A percentile compares a stretch with the other conserved stretches of the same genome.
phyloP scores from a whole-genome alignment of 2,113 vertebrate species.

The human (Homo sapiens) region DNA sequence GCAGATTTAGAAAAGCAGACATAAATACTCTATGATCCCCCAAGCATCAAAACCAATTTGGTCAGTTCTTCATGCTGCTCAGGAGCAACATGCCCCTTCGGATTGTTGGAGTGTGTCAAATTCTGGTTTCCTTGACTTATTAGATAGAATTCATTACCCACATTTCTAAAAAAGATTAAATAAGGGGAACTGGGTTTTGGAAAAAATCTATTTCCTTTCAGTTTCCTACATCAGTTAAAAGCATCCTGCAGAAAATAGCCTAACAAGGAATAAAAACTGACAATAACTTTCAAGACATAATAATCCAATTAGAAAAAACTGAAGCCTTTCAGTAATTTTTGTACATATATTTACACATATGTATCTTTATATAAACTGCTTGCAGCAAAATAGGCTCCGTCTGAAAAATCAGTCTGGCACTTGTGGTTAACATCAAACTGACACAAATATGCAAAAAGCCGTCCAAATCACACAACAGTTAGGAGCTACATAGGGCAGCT shows the following conservation, averaged over 20 bases:
- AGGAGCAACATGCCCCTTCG: slow-evolving; percentile 45
- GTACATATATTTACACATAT: slow-evolving; percentile 77
- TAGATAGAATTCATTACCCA: slow-evolving; percentile 33
- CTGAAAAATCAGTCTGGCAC: slow-evolving; percentile 87
- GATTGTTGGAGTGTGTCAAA: slow-evolving; percentile 15
- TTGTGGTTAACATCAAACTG: slow-evolving; percentile 87
- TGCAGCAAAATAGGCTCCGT: slow-evolving; percentile 82
- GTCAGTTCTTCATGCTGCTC: slow-evolving; percentile 58
- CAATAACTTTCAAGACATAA: slow-evolving; percentile 70
- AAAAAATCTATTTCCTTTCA: slow-evolving; percentile 63
- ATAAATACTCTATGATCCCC: slow-evolving; percentile 12
- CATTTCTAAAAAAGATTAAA: slow-evolving; percentile 53
- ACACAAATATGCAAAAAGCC: slow-evolving; percentile 88
- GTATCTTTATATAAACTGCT: slow-evolving; percentile 75
- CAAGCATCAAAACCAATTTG: slow-evolving; percentile 1
- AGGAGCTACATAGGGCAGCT: slow-evolving; percentile 82
- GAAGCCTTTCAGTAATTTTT: slow-evolving; percentile 72
- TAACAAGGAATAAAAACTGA: slow-evolving; percentile 75
- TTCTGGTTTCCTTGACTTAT: slow-evolving; percentile 41
- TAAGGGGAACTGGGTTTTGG: slow-evolving; percentile 55
- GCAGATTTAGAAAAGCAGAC: slow-evolving; percentile 51
- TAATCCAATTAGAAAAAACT: slow-evolving; percentile 76
- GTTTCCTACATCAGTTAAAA: slow-evolving; percentile 62
- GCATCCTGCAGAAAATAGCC: slow-evolving; percentile 74
- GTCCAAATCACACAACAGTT: slow-evolving; percentile 89